These are phyloP conservation scores for Plectrocnemia conspersa DNA, from an alignment of 1,140 invertebrate genomes.

Conservation along the genomic window DNA sequence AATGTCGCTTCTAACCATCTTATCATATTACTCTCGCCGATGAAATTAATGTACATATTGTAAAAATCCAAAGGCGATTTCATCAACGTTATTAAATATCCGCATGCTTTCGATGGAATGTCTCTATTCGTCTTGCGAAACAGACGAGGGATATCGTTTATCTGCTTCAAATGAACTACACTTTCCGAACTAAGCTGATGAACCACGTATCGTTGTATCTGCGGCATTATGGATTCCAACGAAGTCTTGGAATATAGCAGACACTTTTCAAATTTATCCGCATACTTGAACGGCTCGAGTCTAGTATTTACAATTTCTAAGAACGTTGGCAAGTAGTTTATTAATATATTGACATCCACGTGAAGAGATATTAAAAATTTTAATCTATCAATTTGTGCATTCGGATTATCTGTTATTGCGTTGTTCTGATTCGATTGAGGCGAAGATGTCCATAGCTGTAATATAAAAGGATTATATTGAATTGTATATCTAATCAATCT, in stretches of 20 bases:
- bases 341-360: slow-evolving; percentile 46
- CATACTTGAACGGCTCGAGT: slow-evolving; percentile 40
- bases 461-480: slow-evolving; percentile 23
- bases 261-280: slow-evolving; percentile 42
- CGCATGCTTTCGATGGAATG: slow-evolving; percentile 70
- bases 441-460: slow-evolving; percentile 19
- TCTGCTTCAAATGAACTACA: slow-evolving; percentile 62
- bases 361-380: slow-evolving; percentile 45
- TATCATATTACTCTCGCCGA: slow-evolving; percentile 52
- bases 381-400: slow-evolving; percentile 25
- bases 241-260: slow-evolving; percentile 49
- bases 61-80: slow-evolving; percentile 60
- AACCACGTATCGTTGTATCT: slow-evolving; percentile 55
- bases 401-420: slow-evolving; percentile 9
- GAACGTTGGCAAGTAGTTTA: slow-evolving; percentile 46
- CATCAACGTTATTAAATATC: slow-evolving; percentile 70
- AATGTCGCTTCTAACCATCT: slow-evolving; percentile 57
- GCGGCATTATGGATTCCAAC: slow-evolving; percentile 49
- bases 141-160: slow-evolving; percentile 86
- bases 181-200: slow-evolving; percentile 55
- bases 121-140: slow-evolving; percentile 91
- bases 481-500: too few species aligned
- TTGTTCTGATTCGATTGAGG: slow-evolving; percentile 18
- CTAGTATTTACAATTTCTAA: slow-evolving; percentile 46
- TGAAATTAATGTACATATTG: slow-evolving; percentile 50